These are phyloP conservation scores for Hyposoter dolosus DNA, from an alignment of 2,888 invertebrate species.

Conservation along the genomic window DNA sequence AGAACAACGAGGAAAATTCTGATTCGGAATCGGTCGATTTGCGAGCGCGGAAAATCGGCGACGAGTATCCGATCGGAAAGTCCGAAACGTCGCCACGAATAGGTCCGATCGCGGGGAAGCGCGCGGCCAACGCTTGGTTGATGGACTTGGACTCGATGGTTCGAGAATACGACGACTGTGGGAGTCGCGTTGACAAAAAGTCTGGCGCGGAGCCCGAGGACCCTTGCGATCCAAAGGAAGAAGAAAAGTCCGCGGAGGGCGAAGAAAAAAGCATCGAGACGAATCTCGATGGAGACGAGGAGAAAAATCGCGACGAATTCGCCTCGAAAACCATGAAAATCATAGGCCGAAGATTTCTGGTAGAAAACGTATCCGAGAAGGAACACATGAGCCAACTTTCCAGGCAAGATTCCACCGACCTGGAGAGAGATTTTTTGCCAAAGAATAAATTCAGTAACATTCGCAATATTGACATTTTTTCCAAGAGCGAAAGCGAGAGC, in stretches of 20 bases:
- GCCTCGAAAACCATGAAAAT: constrained; percentile 71
- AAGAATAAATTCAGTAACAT: constrained; percentile 78
- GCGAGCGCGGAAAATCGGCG: too few species aligned
- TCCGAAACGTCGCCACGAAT: constrained; percentile 33
- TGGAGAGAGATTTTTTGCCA: constrained; percentile 71
- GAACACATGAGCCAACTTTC: constrained; percentile 79
- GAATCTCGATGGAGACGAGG: neutral
- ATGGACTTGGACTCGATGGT: constrained; percentile 27
- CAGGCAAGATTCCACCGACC: constrained; percentile 73
- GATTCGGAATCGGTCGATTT: constrained; percentile 77
- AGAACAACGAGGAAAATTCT: constrained; percentile 33
- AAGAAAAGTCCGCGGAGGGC: constrained; percentile 41
- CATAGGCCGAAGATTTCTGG: constrained; percentile 80
- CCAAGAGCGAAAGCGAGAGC: constrained; percentile 79
- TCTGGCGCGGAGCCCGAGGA: constrained; percentile 13
- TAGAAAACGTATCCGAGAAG: constrained; percentile 81
- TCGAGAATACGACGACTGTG: neutral
- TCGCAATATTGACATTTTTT: constrained; percentile 80
- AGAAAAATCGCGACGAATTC: constrained; percentile 7
- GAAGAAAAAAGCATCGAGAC: neutral
- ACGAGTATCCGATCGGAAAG: neutral
- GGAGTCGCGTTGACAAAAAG: neutral
- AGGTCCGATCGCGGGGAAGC: constrained; percentile 29
- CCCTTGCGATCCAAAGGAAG: constrained; percentile 13
- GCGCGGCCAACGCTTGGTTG: constrained; percentile 6